These are phyloP conservation scores for Fistularia commersonii DNA, from an alignment of 2,797 vertebrate genomes.

Conservation along the genomic window DNA sequence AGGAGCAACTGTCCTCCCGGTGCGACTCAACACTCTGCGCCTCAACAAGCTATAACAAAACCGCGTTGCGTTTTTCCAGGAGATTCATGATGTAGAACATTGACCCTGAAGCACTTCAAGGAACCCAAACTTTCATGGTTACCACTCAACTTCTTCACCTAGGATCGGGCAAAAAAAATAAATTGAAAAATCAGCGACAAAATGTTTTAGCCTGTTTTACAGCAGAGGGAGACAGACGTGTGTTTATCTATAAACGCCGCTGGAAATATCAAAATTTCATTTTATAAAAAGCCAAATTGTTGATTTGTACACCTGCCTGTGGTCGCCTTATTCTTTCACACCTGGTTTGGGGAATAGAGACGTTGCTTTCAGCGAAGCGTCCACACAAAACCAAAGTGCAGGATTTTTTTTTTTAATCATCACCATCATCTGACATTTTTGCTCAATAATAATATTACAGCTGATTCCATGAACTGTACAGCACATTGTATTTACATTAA, in stretches of 20 bases:
- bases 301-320: slow-evolving; percentile 45
- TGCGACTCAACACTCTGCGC: slow-evolving; percentile 86
- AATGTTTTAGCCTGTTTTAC: slow-evolving; percentile 23
- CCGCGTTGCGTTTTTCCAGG: not conserved
- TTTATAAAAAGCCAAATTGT: slow-evolving; percentile 30
- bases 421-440: slow-evolving; percentile 24
- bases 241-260: not conserved
- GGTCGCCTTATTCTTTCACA: slow-evolving; percentile 23
- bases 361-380: slow-evolving; percentile 2
- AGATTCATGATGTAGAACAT: slow-evolving; percentile 4
- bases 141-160: not conserved
- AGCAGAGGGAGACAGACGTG: slow-evolving; percentile 50
- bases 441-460: slow-evolving; percentile 38
- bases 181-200: slow-evolving; percentile 6
- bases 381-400: slow-evolving; percentile 49
- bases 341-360: slow-evolving; percentile 28
- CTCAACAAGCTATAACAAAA: slow-evolving; percentile 85
- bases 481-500: slow-evolving; percentile 21
- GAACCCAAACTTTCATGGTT: slow-evolving; percentile 1
- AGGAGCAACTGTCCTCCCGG: slow-evolving; percentile 82
- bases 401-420: slow-evolving; percentile 44
- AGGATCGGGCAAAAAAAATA: not conserved
- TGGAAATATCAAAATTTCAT: slow-evolving; percentile 4
- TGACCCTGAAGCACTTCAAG: slow-evolving; percentile 6
- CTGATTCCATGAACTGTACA: slow-evolving; percentile 24